Evolutionary conservation across 1,140 invertebrate species (phyloP).

Genomic region (Pemphigus obesinymphae): DNA sequence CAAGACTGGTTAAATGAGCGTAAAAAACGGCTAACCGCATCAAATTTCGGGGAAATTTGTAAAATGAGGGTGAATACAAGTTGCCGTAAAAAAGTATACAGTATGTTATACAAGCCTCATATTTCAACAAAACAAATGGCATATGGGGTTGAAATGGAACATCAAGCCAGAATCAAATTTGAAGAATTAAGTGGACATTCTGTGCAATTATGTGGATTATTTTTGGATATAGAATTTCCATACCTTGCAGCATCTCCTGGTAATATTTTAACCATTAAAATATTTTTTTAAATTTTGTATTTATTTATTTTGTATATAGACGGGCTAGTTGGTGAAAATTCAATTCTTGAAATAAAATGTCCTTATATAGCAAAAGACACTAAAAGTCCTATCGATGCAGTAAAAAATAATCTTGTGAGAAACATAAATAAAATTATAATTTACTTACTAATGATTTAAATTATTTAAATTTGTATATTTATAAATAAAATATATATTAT

Average conservation of each 20-base stretch:
- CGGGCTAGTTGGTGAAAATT: neutral
- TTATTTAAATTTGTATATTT: too few species aligned
- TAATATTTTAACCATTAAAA: neutral
- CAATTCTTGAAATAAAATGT: neutral
- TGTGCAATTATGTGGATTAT: neutral
- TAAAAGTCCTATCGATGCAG: neutral
- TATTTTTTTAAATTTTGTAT: neutral
- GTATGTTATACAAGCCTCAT: neutral
- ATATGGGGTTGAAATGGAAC: neutral
- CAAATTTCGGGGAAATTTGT: too few species aligned
- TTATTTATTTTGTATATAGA: neutral
- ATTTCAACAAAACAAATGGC: neutral
- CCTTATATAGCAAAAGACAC: neutral
- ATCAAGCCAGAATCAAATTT: neutral
- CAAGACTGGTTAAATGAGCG: too few species aligned
- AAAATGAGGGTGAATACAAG: too few species aligned
- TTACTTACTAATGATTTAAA: too few species aligned
- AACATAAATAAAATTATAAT: neutral
- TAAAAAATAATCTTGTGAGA: neutral
- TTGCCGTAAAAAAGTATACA: slow-evolving; percentile 11
- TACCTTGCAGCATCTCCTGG: neutral
- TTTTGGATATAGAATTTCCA: neutral
- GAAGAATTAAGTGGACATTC: neutral
- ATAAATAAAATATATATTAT: too few species aligned
- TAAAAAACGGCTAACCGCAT: too few species aligned